A percentile compares a stretch with the other conserved stretches of the same genome.
Conservation (phyloP, 1,140 invertebrate species). For the Drosophila parvula region DNA sequence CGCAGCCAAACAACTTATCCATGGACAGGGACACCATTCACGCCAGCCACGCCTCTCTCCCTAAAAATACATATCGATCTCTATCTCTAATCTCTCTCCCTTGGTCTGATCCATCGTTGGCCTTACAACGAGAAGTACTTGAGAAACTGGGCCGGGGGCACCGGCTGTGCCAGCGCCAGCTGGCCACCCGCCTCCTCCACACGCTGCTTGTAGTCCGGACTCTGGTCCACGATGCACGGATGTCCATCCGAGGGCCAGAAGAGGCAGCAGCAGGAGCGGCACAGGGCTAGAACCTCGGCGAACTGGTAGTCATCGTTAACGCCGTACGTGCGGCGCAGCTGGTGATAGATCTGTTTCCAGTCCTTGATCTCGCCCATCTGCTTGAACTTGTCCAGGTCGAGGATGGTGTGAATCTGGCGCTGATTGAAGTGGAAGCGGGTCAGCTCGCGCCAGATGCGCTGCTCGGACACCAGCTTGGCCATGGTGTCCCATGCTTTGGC, state of each 20-base stretch:
- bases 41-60: conserved; percentile 6
- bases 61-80: conserved; percentile 59
- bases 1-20: conserved; percentile 36
- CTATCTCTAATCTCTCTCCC: conserved; percentile 58
- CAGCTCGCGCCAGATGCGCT: conserved; percentile 95
- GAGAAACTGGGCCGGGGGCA: conserved; percentile 94
- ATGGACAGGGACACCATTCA: conserved; percentile 14
- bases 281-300: conserved; percentile 97
- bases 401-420: conserved; percentile 91
- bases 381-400: conserved; percentile 85
- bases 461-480: conserved; percentile 92
- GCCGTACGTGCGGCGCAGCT: conserved; percentile 92
- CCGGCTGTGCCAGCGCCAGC: conserved; percentile 91
- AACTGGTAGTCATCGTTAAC: conserved; percentile 94
- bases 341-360: conserved; percentile 90
- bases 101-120: conserved; percentile 32
- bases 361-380: conserved; percentile 85
- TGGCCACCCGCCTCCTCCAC: conserved; percentile 91
- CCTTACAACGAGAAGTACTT: conserved; percentile 95
- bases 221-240: conserved; percentile 93
- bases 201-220: conserved; percentile 91
- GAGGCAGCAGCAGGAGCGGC: conserved; percentile 96
- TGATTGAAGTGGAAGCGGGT: conserved; percentile 96
- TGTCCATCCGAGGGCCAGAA: conserved; percentile 98
- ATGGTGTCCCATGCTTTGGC: conserved; percentile 88